phyloP scores from a whole-genome alignment of 2,888 invertebrate species.

The Choristoneura rosaceana region DNA sequence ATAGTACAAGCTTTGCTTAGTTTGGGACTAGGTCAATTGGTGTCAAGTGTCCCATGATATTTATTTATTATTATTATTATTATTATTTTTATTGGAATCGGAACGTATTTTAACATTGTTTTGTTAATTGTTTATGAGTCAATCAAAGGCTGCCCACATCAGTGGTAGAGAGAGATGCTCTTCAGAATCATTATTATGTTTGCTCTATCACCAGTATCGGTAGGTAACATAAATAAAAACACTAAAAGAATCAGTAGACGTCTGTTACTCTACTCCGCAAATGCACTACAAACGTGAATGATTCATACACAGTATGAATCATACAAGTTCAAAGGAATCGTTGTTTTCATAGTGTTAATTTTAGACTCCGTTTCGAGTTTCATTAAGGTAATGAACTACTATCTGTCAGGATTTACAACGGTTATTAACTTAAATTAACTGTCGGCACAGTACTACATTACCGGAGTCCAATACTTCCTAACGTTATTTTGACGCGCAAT shows the following conservation, averaged over 20 bases:
- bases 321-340: constrained; percentile 57
- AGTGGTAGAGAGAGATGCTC: neutral
- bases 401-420: constrained; percentile 6
- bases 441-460: neutral
- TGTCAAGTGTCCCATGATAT: too few species aligned
- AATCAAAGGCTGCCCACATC: neutral
- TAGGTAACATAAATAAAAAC: neutral
- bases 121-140: neutral
- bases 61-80: too few species aligned
- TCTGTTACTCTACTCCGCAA: constrained; percentile 8
- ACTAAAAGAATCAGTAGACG: neutral
- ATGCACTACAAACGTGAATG: constrained; percentile 14
- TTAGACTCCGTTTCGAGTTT: constrained; percentile 10
- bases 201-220: neutral
- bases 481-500: neutral
- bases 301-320: constrained; percentile 53
- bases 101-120: too few species aligned
- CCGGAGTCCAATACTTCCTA: neutral
- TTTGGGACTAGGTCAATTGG: too few species aligned
- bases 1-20: too few species aligned
- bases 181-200: constrained; percentile 1
- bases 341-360: constrained; percentile 55
- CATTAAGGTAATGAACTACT: constrained; percentile 14
- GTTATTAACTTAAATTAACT: neutral
- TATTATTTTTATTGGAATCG: too few species aligned